Evolutionary conservation across 2,113 vertebrate species (phyloP).

Genomic region (Typhlomys cinereus): DNA sequence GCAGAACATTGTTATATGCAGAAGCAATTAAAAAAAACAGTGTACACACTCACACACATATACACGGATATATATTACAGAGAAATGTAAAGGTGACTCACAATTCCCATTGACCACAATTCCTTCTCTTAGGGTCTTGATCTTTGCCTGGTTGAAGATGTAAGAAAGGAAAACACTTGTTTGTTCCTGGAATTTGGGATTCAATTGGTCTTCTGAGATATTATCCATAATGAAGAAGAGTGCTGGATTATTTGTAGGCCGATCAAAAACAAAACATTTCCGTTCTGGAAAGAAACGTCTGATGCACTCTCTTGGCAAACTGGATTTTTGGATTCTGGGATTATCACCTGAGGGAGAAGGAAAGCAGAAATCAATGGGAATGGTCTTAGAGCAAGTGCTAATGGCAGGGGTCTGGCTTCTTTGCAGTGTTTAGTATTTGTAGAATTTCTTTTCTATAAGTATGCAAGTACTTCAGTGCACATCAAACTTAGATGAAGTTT

Average conservation of each 20-base stretch:
- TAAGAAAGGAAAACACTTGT: slow-evolving; percentile 39
- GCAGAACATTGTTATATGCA: not conserved
- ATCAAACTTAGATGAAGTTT: not conserved
- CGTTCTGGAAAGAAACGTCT: slow-evolving; percentile 66
- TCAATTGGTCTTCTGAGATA: slow-evolving; percentile 52
- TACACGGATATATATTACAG: not conserved
- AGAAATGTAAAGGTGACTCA: slow-evolving; percentile 5
- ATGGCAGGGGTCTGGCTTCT: not conserved
- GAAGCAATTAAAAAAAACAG: not conserved
- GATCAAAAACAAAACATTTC: slow-evolving; percentile 79
- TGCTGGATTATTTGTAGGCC: slow-evolving; percentile 11
- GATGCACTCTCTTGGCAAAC: slow-evolving; percentile 59
- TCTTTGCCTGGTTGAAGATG: slow-evolving; percentile 27
- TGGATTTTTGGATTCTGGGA: not conserved
- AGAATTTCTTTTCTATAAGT: not conserved
- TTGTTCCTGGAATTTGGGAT: slow-evolving; percentile 49
- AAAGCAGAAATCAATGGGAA: not conserved
- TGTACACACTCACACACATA: no score
- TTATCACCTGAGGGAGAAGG: not conserved
- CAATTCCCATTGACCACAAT: not conserved
- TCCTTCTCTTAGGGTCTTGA: slow-evolving; percentile 48
- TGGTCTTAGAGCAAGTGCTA: not conserved
- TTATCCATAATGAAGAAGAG: slow-evolving; percentile 29
- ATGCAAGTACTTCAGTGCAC: not conserved
- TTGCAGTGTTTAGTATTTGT: not conserved